phyloP scores from a whole-genome alignment of 2,797 vertebrate species.

The Sarcoramphus papa region DNA sequence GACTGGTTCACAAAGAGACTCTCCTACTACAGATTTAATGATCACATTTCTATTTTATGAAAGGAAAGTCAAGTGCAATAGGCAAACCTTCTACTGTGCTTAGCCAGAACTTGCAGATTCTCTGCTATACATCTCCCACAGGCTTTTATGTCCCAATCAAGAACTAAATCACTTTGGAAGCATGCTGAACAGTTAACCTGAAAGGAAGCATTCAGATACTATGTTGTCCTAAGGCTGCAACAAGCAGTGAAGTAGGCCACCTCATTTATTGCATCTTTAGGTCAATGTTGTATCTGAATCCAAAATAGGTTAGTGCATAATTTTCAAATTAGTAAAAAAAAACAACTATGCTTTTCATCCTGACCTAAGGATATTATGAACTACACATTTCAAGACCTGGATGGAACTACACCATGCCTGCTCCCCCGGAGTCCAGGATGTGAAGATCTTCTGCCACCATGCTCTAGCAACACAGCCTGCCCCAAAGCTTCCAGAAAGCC shows the following conservation, averaged over 20 bases:
- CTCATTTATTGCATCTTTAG: neutral
- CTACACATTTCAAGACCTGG: neutral
- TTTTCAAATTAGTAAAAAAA: neutral
- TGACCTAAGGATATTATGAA: neutral
- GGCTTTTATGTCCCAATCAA: neutral
- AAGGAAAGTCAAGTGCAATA: neutral
- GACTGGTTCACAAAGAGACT: neutral
- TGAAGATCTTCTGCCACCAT: neutral
- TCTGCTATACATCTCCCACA: neutral
- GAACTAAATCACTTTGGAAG: neutral
- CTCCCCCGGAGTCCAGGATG: neutral
- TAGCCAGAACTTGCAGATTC: neutral
- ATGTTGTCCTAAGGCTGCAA: neutral
- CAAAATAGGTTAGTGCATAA: neutral
- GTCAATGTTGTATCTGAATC: neutral
- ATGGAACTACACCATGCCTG: neutral
- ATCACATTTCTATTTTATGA: neutral
- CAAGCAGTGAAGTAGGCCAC: neutral
- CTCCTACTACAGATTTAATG: neutral
- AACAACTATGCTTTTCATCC: neutral
- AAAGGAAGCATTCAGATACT: neutral
- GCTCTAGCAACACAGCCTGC: neutral
- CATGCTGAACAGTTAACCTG: neutral
- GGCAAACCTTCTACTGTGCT: neutral
- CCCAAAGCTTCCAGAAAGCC: neutral